Percentiles rank a stretch among this genome's conserved stretches.
These are phyloP conservation scores for Lasioglossum baleicum DNA, from an alignment of 1,140 invertebrate species.

Conservation along the genomic window DNA sequence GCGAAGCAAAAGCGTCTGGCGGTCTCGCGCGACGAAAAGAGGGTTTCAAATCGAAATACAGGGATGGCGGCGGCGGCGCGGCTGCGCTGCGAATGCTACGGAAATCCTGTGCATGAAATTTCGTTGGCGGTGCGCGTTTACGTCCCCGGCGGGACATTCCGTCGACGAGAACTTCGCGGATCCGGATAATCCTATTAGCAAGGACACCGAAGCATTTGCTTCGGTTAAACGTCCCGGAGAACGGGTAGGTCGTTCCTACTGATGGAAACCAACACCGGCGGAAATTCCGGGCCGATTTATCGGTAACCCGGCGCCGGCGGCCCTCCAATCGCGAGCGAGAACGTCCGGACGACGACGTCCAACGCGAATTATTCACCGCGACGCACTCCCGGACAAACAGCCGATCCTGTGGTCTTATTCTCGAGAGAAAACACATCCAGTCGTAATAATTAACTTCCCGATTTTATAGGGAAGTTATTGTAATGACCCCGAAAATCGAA, in stretches of 20 bases:
- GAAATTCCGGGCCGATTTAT: constrained; percentile 44
- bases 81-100: constrained; percentile 7
- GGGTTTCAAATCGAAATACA: constrained; percentile 33
- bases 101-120: constrained; percentile 58
- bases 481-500: too few relatives aligned
- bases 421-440: too few relatives aligned
- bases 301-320: constrained; percentile 3
- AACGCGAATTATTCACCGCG: constrained; percentile 44
- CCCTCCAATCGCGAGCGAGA: constrained; percentile 36
- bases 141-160: constrained; percentile 46
- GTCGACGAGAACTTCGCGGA: constrained; percentile 56
- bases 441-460: too few relatives aligned
- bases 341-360: constrained; percentile 11
- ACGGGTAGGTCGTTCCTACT: constrained; percentile 47
- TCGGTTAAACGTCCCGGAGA: constrained; percentile 51
- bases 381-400: not conserved
- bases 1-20: not conserved
- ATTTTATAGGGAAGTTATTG: too few relatives aligned
- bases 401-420: too few relatives aligned
- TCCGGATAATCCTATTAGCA: constrained; percentile 65
- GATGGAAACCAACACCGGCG: constrained; percentile 53
- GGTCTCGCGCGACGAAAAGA: not conserved
- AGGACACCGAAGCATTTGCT: constrained; percentile 58
- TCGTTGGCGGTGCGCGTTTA: constrained; percentile 47
- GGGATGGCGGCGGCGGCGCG: not conserved